Conservation (phyloP, 2,797 vertebrate genomes). For the Thalassophryne amazonica region DNA sequence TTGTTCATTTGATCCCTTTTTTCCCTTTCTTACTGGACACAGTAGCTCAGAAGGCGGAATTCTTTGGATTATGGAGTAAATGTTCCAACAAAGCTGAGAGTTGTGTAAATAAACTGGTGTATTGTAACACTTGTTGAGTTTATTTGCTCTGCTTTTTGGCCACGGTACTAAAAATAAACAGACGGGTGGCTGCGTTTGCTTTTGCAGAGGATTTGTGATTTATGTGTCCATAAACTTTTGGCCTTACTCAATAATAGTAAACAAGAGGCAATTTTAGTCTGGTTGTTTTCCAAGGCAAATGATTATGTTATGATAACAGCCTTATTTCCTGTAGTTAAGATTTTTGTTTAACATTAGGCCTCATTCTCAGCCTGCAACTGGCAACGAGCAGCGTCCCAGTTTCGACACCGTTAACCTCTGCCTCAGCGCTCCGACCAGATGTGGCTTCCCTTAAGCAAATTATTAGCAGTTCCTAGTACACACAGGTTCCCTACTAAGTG, state of each 20-base stretch:
- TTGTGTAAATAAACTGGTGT: slow-evolving; percentile 67
- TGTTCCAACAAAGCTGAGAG: slow-evolving; percentile 69
- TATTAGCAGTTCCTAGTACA: slow-evolving; percentile 88
- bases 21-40: slow-evolving; percentile 6
- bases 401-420: slow-evolving; percentile 87
- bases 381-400: slow-evolving; percentile 65
- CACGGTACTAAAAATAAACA: slow-evolving; percentile 72
- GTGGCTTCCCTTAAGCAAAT: slow-evolving; percentile 92
- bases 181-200: slow-evolving; percentile 39
- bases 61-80: slow-evolving; percentile 67
- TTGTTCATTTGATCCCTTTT: slow-evolving; percentile 13
- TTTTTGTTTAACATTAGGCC: slow-evolving; percentile 88
- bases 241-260: slow-evolving; percentile 78
- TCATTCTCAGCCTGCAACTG: slow-evolving; percentile 83
- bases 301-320: slow-evolving; percentile 88
- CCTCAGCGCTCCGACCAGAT: slow-evolving; percentile 88
- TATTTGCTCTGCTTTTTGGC: slow-evolving; percentile 67
- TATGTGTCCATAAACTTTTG: slow-evolving; percentile 70
- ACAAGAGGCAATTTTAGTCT: slow-evolving; percentile 81
- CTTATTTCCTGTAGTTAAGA: slow-evolving; percentile 91
- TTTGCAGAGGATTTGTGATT: slow-evolving; percentile 53
- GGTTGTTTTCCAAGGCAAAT: slow-evolving; percentile 88
- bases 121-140: slow-evolving; percentile 64
- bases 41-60: slow-evolving; percentile 61
- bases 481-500: slow-evolving; percentile 88